Percentiles rank a stretch among this genome's conserved stretches.
Conservation (phyloP, 2,888 invertebrate genomes). For the Tipula confusa region DNA sequence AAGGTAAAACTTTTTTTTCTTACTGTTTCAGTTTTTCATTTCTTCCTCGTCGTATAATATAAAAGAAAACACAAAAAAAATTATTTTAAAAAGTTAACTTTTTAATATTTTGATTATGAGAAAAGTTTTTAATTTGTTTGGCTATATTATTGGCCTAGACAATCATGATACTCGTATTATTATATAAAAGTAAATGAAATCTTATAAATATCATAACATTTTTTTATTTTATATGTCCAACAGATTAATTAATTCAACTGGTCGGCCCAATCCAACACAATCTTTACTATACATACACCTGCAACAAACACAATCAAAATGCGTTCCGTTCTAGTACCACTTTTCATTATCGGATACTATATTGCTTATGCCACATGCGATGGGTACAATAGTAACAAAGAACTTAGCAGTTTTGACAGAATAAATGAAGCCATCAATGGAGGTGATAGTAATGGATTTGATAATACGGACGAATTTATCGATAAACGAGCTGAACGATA, state of each 20-base stretch:
- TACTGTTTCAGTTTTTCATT: not conserved
- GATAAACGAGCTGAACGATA: conserved; percentile 59
- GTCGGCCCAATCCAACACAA: not conserved
- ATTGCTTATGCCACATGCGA: conserved; percentile 33
- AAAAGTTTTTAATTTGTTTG: conserved; percentile 16
- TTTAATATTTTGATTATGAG: not conserved
- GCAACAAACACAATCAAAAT: conserved; percentile 31
- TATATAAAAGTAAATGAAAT: not conserved
- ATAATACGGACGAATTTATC: not conserved
- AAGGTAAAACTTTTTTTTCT: not conserved
- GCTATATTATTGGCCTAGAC: not conserved
- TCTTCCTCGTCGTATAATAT: not conserved
- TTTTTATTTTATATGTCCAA: not conserved
- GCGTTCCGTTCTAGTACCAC: conserved; percentile 32
- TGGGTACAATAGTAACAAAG: conserved; percentile 26
- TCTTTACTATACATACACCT: not conserved
- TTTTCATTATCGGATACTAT: conserved; percentile 33
- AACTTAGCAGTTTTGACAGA: not conserved
- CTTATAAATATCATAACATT: not conserved
- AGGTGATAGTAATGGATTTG: conserved; percentile 33
- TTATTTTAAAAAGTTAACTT: not conserved
- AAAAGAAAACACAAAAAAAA: not conserved
- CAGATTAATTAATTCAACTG: not conserved
- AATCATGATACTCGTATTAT: no score
- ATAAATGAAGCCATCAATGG: not conserved